phyloP scores from a whole-genome alignment of 2,888 invertebrate genomes.

The Noctua janthe region DNA sequence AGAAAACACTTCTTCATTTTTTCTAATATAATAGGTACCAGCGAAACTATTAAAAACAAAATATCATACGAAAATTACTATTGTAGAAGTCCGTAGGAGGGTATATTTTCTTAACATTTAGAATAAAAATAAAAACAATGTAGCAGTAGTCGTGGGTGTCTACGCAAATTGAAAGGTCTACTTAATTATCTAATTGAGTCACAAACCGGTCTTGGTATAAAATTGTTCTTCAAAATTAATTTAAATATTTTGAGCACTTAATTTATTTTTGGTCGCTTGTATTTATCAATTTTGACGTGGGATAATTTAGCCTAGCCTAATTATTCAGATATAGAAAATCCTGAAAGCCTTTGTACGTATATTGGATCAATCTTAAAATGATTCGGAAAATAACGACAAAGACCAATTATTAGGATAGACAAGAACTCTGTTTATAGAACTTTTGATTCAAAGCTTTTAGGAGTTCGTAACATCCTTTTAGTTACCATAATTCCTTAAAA shows the following conservation, averaged over 20 bases:
- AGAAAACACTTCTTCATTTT: background rate
- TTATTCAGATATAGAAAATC: background rate
- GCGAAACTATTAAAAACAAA: background rate
- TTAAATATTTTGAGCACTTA: background rate
- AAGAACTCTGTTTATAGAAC: constrained; percentile 17
- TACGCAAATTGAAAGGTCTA: constrained; percentile 1
- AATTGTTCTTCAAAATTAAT: constrained; percentile 6
- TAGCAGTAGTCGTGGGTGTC: constrained; percentile 9
- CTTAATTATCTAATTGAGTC: background rate
- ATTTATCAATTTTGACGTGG: background rate
- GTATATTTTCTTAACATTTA: constrained; percentile 21
- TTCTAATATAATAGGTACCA: background rate
- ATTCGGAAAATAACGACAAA: too few relatives aligned
- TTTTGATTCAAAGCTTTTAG: constrained; percentile 31
- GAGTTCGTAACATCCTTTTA: constrained; percentile 11
- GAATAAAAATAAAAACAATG: constrained; percentile 6
- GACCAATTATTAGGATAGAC: background rate
- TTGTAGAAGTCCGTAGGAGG: background rate
- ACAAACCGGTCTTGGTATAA: background rate
- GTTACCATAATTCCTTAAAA: background rate
- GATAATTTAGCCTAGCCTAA: constrained; percentile 1
- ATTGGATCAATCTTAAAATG: too few relatives aligned
- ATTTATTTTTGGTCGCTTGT: background rate
- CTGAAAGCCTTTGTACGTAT: background rate
- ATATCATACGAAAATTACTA: background rate